phyloP scores from a whole-genome alignment of 2,888 invertebrate genomes.

The Drosophila anomalipes region DNA sequence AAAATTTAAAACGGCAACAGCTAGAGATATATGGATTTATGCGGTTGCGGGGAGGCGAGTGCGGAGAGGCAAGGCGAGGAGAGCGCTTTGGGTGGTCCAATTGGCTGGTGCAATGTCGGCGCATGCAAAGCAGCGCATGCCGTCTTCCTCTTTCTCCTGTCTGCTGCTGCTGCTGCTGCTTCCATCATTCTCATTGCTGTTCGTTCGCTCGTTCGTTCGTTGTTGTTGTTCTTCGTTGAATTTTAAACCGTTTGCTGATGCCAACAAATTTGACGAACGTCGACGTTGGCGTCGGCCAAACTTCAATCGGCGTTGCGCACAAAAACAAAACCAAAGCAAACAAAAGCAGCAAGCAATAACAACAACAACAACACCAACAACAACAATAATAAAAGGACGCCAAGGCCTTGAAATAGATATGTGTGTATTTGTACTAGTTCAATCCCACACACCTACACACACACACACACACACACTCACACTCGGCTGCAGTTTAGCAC shows the following conservation, averaged over 20 bases:
- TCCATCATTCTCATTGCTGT: constrained; percentile 42
- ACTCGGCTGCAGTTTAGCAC: constrained; percentile 62
- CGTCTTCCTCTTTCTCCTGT: constrained; percentile 35
- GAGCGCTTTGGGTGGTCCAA: constrained; percentile 72
- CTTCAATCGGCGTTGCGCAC: constrained; percentile 76
- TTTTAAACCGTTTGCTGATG: constrained; percentile 78
- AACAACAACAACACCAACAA: constrained; percentile 48
- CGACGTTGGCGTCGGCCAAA: constrained; percentile 79
- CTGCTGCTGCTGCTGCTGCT: constrained; percentile 39
- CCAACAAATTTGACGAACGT: constrained; percentile 79
- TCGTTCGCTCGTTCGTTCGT: constrained; percentile 1
- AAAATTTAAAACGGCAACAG: constrained; percentile 52
- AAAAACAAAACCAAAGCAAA: constrained; percentile 58
- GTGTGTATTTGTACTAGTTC: constrained; percentile 16
- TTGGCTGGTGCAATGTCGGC: constrained; percentile 61
- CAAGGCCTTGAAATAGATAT: constrained; percentile 69
- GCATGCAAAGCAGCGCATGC: constrained; percentile 62
- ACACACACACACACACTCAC: constrained; percentile 18
- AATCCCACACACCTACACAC: constrained; percentile 28
- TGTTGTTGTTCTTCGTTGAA: constrained; percentile 42
- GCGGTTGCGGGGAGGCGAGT: constrained; percentile 55
- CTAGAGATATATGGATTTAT: constrained; percentile 76
- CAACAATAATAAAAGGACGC: constrained; percentile 60
- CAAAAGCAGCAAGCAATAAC: constrained; percentile 37
- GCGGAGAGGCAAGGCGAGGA: constrained; percentile 12